A percentile compares a stretch with the other conserved stretches of the same genome.
Conservation (phyloP, 2,113 vertebrate species). For the Podarcis raffonei region DNA sequence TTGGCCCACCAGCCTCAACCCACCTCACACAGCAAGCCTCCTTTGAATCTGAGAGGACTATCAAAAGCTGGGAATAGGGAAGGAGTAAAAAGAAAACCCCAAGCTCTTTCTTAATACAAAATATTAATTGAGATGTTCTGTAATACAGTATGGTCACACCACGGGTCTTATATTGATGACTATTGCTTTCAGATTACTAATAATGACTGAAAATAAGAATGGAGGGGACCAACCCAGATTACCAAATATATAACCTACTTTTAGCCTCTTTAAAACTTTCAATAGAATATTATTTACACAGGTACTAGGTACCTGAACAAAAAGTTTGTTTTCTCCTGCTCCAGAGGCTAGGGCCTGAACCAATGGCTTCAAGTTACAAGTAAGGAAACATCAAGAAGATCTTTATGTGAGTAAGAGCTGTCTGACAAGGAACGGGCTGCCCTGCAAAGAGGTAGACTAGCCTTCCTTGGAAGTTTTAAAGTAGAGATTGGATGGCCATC, state of each 20-base stretch:
- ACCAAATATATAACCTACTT: constrained; percentile 43
- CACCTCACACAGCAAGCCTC: not conserved
- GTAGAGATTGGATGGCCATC: too few relatives aligned
- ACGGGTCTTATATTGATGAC: too few relatives aligned
- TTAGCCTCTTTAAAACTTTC: constrained; percentile 31
- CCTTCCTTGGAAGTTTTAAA: too few relatives aligned
- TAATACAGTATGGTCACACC: not conserved
- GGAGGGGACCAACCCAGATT: not conserved
- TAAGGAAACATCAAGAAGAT: too few relatives aligned
- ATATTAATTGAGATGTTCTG: not conserved
- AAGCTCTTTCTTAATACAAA: not conserved
- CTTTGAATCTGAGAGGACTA: not conserved
- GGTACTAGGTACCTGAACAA: not conserved
- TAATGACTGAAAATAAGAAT: constrained; percentile 27
- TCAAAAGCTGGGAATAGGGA: not conserved
- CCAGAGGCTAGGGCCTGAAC: too few relatives aligned
- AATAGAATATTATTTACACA: constrained; percentile 3
- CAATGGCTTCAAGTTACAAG: too few relatives aligned
- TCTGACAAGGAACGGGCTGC: too few relatives aligned
- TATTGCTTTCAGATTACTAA: not conserved
- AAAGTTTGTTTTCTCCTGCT: too few relatives aligned
- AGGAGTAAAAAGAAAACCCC: not conserved
- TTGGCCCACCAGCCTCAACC: not conserved
- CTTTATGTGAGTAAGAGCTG: too few relatives aligned
- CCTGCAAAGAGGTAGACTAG: not conserved